Percentiles rank a stretch among this genome's conserved stretches.
phyloP scores from a whole-genome alignment of 2,888 invertebrate species.

The Limnephilus rhombicus region DNA sequence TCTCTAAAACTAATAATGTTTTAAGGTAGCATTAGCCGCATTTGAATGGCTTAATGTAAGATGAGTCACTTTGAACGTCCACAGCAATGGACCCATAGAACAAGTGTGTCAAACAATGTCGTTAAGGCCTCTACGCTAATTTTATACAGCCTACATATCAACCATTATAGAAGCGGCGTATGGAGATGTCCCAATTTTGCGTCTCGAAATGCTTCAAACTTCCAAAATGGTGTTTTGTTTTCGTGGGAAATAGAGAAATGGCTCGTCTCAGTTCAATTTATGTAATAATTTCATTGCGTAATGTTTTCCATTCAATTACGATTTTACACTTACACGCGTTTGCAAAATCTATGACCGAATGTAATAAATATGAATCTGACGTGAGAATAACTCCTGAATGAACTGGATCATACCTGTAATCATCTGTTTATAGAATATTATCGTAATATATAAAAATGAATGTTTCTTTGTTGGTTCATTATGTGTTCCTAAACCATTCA shows the following conservation, averaged over 20 bases:
- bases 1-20: neutral
- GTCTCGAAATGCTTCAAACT: neutral
- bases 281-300: constrained; percentile 34
- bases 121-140: constrained; percentile 46
- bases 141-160: constrained; percentile 39
- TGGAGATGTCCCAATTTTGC: constrained; percentile 20
- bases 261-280: constrained; percentile 40
- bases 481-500: no score
- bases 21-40: neutral
- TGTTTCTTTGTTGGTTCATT: no score
- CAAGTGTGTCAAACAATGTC: constrained; percentile 38
- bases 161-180: neutral
- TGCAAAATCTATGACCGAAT: constrained; percentile 21
- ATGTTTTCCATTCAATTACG: constrained; percentile 21
- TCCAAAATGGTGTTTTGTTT: constrained; percentile 26
- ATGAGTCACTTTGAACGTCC: neutral
- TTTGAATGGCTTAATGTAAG: neutral
- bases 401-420: neutral
- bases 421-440: neutral
- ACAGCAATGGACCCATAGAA: constrained; percentile 6
- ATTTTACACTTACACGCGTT: constrained; percentile 13
- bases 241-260: constrained; percentile 40
- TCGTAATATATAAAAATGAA: no score
- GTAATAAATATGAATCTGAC: constrained; percentile 1
- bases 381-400: neutral